phyloP scores from a whole-genome alignment of 2,888 invertebrate species.

The Diplolepis rosae region DNA sequence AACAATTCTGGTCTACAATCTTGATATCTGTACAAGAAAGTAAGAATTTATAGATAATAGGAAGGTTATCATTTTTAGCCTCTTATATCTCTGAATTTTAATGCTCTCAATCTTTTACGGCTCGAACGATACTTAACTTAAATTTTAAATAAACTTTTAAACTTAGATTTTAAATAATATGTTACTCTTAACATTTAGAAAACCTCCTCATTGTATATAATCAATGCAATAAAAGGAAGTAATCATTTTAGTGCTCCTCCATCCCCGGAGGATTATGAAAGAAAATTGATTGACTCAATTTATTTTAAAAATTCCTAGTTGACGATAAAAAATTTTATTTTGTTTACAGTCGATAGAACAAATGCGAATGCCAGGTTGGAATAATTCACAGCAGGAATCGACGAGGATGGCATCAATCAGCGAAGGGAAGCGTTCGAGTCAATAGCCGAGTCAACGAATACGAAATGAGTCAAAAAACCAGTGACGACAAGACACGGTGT shows the following conservation, averaged over 20 bases:
- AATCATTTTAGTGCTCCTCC: too few relatives aligned
- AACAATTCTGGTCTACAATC: constrained; percentile 20
- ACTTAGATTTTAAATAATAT: too few relatives aligned
- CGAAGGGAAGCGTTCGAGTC: constrained; percentile 67
- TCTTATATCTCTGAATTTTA: too few relatives aligned
- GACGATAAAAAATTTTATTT: neutral
- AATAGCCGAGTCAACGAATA: constrained; percentile 52
- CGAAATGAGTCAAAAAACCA: constrained; percentile 22
- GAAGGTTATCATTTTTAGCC: too few relatives aligned
- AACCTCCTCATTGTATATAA: too few relatives aligned
- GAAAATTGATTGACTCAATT: neutral
- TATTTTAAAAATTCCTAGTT: neutral
- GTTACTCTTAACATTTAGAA: too few relatives aligned
- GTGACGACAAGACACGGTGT: constrained; percentile 32
- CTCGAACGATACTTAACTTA: too few relatives aligned
- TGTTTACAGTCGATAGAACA: constrained; percentile 66
- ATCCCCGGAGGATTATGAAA: too few relatives aligned
- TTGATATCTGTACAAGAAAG: neutral
- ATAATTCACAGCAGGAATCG: constrained; percentile 63
- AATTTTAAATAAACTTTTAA: too few relatives aligned
- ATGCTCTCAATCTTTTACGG: too few relatives aligned
- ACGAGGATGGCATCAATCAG: constrained; percentile 68
- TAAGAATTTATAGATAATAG: too few relatives aligned
- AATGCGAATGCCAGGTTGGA: constrained; percentile 68
- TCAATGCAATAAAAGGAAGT: too few relatives aligned